phyloP scores from a whole-genome alignment of 2,797 vertebrate genomes.

The Hirundo rustica region DNA sequence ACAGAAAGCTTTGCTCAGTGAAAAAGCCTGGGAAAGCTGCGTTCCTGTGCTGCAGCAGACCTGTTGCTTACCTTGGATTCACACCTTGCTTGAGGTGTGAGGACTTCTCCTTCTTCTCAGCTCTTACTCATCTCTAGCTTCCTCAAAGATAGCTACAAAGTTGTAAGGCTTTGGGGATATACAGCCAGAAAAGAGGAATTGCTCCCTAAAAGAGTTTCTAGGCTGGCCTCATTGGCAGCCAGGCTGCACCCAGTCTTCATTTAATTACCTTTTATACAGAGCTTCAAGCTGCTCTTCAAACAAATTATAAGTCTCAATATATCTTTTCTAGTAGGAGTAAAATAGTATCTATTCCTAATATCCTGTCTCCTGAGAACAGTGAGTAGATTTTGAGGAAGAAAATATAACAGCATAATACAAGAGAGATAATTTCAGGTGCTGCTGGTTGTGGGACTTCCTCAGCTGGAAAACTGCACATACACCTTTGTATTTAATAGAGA shows the following conservation, averaged over 20 bases:
- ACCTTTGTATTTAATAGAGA: neutral
- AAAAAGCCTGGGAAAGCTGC: neutral
- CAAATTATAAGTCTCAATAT: constrained; percentile 6
- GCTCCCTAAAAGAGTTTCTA: neutral
- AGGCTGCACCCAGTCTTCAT: neutral
- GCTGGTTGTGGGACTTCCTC: neutral
- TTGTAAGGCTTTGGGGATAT: neutral
- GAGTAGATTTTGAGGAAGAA: neutral
- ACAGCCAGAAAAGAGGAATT: neutral
- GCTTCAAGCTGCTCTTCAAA: neutral
- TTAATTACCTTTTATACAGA: constrained; percentile 13
- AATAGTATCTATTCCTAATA: neutral
- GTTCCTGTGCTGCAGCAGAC: neutral
- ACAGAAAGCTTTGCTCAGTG: neutral
- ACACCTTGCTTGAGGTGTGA: neutral
- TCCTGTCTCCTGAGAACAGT: neutral
- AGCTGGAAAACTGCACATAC: neutral
- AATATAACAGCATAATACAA: neutral
- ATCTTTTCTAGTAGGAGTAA: neutral
- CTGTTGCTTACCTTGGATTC: constrained; percentile 11
- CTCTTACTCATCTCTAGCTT: neutral
- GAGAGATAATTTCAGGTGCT: neutral
- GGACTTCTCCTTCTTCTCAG: neutral
- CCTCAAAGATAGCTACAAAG: neutral
- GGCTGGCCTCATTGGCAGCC: neutral